Percentiles rank a stretch among this genome's conserved stretches.
These are phyloP conservation scores for Blera fallax DNA, from an alignment of 2,888 invertebrate species.

Conservation along the genomic window DNA sequence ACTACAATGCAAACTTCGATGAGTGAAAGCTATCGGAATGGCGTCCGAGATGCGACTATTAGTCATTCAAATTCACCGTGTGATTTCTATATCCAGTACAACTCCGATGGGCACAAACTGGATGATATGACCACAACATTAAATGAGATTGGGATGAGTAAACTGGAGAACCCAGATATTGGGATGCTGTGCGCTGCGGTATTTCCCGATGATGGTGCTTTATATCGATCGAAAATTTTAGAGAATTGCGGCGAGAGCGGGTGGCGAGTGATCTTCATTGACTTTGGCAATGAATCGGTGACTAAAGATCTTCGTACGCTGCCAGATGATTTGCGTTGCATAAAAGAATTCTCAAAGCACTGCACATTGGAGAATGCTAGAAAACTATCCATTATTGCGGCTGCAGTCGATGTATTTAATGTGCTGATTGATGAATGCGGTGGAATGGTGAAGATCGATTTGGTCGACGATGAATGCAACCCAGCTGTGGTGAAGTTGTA, in stretches of 20 bases:
- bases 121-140: constrained; percentile 82
- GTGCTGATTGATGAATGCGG: constrained; percentile 77
- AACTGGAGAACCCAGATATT: constrained; percentile 59
- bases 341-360: constrained; percentile 84
- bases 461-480: constrained; percentile 73
- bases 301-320: constrained; percentile 84
- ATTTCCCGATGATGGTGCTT: constrained; percentile 90
- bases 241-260: constrained; percentile 89
- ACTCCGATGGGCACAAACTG: constrained; percentile 83
- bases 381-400: constrained; percentile 80
- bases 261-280: constrained; percentile 88
- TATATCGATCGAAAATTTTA: constrained; percentile 94
- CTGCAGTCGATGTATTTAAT: constrained; percentile 76
- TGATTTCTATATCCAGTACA: constrained; percentile 90
- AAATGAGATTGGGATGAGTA: constrained; percentile 62
- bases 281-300: constrained; percentile 86
- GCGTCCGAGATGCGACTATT: constrained; percentile 83
- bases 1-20: constrained; percentile 73
- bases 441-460: constrained; percentile 77
- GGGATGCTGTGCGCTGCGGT: constrained; percentile 88
- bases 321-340: constrained; percentile 84
- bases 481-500: constrained; percentile 77
- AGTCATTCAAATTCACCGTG: constrained; percentile 88
- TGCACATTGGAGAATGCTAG: constrained; percentile 85
- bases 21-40: constrained; percentile 68